Base-by-base conservation (phyloP, 37 sponge, comb jelly and placozoan species). In the Diacarnus erythraeanus region DNA sequence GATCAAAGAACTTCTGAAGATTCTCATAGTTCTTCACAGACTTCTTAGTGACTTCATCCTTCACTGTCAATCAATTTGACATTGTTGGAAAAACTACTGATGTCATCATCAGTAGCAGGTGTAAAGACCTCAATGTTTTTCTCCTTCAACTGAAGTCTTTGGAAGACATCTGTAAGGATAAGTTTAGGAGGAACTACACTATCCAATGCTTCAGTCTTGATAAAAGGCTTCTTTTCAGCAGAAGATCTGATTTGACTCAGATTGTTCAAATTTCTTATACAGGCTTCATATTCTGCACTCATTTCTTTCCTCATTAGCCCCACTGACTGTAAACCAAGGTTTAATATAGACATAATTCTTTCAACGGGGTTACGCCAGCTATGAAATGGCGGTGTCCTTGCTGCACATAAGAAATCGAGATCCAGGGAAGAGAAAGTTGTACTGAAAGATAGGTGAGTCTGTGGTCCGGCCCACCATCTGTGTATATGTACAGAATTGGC, bases 391-490 rank as follows among this genome's bases (percentile, higher is more conserved):
- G 74, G 64, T n/a, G 81, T 87, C 2, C 87, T 30, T 26, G 35
- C 2, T 20, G 51, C 87, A 67, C 70, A 66, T 3, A 87, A 54
- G 26, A 68, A 80, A 75, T 87, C 87, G 1, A 87, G 77, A 57
- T 86, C 77, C 6, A 75, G 76, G 80, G 74, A 18, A 88, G 83
- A n/a, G 67, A 43, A 17, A 77, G 72, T 57, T 88, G 78, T 29
- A 86, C 80, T 61, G 67, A 61, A 4, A 77, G 2, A 69, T 59
- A 78, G 17, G 87, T 78, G 17, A 79, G 26, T 21, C 74, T 26
- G 37, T 79, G 80, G 64, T 87, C 88, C 2, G 88, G 81, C 25
- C 84, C 89, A 63, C 89, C 80, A 78, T 88, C 84, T 25, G 73
- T 73, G 64, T 88, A 88, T 59, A 88, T 9, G 56, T 74, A 78